Base-by-base conservation (phyloP, 2,797 vertebrate species). In the Syncerus caffer region DNA sequence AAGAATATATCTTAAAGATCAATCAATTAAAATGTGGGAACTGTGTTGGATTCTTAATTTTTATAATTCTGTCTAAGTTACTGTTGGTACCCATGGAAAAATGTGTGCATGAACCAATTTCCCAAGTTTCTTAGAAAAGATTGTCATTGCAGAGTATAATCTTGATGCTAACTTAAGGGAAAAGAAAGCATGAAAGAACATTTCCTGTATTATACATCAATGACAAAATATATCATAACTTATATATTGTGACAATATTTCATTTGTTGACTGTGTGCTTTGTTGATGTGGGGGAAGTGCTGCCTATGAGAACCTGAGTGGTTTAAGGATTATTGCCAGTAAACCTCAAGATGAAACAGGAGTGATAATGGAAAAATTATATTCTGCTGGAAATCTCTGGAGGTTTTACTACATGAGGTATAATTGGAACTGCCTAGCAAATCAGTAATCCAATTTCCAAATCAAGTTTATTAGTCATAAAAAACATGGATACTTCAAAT, bases 281-380 rank as follows among this genome's bases (percentile, higher is more conserved):
- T 84, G n/a, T 31, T 7, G 29, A 7, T 58, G 31, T 85, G 10
- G 64, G 7, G 2, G 21, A 42, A 95, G 87, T 82, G 57, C 21
- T 97, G 93, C 29, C 14, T 21, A 71, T 47, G 16, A 97, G 67
- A 97, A 90, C 29, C 31, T 88, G 29, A 90, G 13, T 45, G 34
- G 55, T 38, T 91, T 91, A 95, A 96, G 57, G 78, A 93, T 97
- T 97, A 97, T 94, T 97, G 84, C 97, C 97, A 94, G 89, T 97
- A 97, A 98, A 98, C 0, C 1, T 93, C 83, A 91, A 96, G 79
- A 97, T 98, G n/a, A 97, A 98, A 98, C 96, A 95, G 95, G 92
- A 96, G 79, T 94, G 91, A 98, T 98, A 98, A 98, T 98, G 96
- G 98, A 98, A 98, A 97, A 98, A 98, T 95, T 95, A 98, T 93